Base-by-base conservation (phyloP, 2,797 vertebrate species). In the Lemur catta region DNA sequence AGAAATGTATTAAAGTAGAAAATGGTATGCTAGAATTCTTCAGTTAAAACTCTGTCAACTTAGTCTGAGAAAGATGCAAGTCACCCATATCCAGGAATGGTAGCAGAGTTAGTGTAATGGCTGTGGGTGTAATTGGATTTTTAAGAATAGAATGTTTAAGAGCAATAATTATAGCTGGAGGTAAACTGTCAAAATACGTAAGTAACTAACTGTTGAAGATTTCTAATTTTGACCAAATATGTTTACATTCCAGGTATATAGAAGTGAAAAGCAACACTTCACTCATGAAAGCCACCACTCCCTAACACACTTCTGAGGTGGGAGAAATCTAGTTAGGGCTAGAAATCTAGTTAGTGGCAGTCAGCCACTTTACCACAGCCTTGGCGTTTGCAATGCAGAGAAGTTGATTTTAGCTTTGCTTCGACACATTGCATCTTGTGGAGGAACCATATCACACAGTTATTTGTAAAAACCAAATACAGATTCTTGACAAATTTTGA, bases 401-500 rank as follows among this genome's bases (percentile, higher is more conserved):
- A 79, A 78, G 65, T 24, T 38, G 33, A 59, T 63, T 84, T 86
- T 38, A 65, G 38, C n/a, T 88, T 94, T 88, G 57, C 55, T 92
- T 50, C 84, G 67, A 65, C 33, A 48, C 2, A 12, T 22, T 75
- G 14, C 7, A 63, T 46, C 10, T 38, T 5, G 11, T 15, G 24
- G 84, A 72, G 30, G 26, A 28, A 12, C 2, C 89, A 65, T 1
- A 41, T 1, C 3, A 5, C 12, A 65, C 2, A 24, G 46, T 52
- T 82, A 65, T 57, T 84, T 93, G 69, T 92, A 35, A 91, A 65
- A 80, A 46, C 43, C 84, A 89, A 93, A 76, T 13, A 96, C 15
- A 89, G 30, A 84, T 78, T 61, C 41, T 94, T 85, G 43, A 84
- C 11, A 95, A 91, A 76, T 52, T 79, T 52, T 57, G 28, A 35